A percentile compares a stretch with the other conserved stretches of the same genome.
Conservation (phyloP, 2,888 invertebrate species). For the Catocala sponsa region DNA sequence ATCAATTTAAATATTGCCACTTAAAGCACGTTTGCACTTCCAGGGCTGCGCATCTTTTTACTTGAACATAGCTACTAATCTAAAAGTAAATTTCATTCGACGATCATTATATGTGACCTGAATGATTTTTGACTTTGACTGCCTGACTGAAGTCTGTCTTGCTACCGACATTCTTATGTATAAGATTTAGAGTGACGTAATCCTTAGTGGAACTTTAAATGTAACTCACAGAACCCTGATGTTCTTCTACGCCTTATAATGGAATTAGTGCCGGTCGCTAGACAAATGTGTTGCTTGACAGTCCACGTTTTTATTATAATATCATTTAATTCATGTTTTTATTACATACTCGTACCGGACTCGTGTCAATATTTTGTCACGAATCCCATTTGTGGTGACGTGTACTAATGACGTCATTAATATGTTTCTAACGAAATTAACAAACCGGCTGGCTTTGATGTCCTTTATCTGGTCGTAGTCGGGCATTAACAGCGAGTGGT, state of each 20-base stretch:
- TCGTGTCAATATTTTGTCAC: constrained; percentile 87
- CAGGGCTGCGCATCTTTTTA: too few species aligned
- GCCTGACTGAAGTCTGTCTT: too few species aligned
- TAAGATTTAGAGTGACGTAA: neutral
- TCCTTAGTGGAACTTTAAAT: constrained; percentile 1
- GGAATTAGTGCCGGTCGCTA: constrained; percentile 80
- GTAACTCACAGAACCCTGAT: constrained; percentile 62
- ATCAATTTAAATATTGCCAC: too few species aligned
- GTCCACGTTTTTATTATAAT: constrained; percentile 72
- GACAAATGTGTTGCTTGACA: constrained; percentile 78
- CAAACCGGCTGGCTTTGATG: constrained; percentile 76
- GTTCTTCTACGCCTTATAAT: constrained; percentile 64
- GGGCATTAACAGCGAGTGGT: constrained; percentile 54
- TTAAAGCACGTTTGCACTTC: too few species aligned
- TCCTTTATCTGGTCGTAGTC: constrained; percentile 64
- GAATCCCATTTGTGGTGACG: constrained; percentile 80
- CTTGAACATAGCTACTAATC: too few species aligned
- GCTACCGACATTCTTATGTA: neutral
- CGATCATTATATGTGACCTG: too few species aligned
- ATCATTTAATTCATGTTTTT: constrained; percentile 79
- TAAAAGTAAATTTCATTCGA: too few species aligned
- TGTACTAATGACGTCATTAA: constrained; percentile 83
- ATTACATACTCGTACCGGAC: constrained; percentile 55
- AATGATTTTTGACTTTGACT: too few species aligned
- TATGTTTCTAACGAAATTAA: constrained; percentile 83